Conservation (phyloP, 1,140 invertebrate species). For the Leptoteleia sp. region DNA sequence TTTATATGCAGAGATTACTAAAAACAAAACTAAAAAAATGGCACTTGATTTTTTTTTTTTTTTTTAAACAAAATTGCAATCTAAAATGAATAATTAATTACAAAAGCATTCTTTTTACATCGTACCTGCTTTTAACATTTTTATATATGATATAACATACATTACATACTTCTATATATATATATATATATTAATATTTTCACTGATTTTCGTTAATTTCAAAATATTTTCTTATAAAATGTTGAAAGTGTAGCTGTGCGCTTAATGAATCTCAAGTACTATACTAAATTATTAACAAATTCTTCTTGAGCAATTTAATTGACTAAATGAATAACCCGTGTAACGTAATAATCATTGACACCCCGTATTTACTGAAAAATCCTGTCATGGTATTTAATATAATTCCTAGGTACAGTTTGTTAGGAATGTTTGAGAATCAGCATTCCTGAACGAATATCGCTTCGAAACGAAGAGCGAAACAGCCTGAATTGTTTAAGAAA, state of each 20-base stretch:
- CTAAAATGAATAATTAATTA: too few relatives aligned
- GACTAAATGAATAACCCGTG: conserved; percentile 57
- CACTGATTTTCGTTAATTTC: background rate
- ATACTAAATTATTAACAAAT: conserved; percentile 60
- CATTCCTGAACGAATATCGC: too few relatives aligned
- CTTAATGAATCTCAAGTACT: conserved; percentile 50
- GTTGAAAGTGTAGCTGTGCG: conserved; percentile 67
- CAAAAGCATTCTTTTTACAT: too few relatives aligned
- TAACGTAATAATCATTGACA: conserved; percentile 19
- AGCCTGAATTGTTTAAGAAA: background rate
- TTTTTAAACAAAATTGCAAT: too few relatives aligned
- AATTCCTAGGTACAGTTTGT: background rate
- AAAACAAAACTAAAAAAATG: too few relatives aligned
- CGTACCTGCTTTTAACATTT: too few relatives aligned
- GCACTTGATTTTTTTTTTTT: too few relatives aligned
- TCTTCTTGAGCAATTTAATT: conserved; percentile 51
- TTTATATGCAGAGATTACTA: too few relatives aligned
- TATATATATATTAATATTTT: conserved; percentile 3
- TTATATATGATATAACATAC: too few relatives aligned
- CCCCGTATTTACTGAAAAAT: conserved; percentile 7
- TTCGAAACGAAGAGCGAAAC: too few relatives aligned
- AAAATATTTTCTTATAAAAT: conserved; percentile 26
- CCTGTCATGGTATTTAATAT: conserved; percentile 39
- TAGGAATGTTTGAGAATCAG: too few relatives aligned
- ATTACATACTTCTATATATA: too few relatives aligned